Conservation (phyloP, 2,797 vertebrate genomes). For the Ptychadena robeensis region DNA sequence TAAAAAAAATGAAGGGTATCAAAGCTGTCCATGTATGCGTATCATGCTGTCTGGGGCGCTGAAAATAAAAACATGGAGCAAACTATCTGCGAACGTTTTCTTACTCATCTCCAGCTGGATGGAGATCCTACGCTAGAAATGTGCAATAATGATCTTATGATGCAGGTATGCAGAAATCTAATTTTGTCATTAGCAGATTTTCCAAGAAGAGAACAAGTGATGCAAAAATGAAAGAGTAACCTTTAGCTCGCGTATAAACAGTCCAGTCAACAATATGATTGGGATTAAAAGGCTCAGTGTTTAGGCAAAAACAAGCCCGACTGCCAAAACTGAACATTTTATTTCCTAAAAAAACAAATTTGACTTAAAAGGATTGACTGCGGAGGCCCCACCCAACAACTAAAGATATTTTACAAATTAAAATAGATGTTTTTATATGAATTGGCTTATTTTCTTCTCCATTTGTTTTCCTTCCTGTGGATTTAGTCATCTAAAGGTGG, state of each 20-base stretch:
- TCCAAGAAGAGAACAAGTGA: conserved; percentile 26
- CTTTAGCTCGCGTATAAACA: conserved; percentile 23
- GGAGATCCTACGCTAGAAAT: neutral
- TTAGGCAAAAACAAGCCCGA: conserved; percentile 21
- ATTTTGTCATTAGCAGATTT: conserved; percentile 33
- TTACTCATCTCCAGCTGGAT: conserved; percentile 1
- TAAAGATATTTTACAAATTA: neutral
- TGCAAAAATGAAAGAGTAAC: conserved; percentile 21
- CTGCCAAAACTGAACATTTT: conserved; percentile 7
- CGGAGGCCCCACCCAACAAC: neutral
- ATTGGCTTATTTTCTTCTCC: no score
- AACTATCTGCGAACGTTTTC: neutral
- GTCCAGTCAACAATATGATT: conserved; percentile 21
- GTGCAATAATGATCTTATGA: conserved; percentile 17
- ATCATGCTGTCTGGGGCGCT: neutral
- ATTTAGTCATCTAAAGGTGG: no score
- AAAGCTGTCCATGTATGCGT: neutral
- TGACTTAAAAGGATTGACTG: neutral
- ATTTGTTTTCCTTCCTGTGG: no score
- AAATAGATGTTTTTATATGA: no score
- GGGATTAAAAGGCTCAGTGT: conserved; percentile 7
- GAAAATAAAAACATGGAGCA: neutral
- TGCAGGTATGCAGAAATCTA: conserved; percentile 36
- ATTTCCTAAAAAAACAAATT: neutral
- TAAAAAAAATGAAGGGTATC: no score